Conservation (phyloP, 2,888 invertebrate genomes). For the Horisme vitalbata region DNA sequence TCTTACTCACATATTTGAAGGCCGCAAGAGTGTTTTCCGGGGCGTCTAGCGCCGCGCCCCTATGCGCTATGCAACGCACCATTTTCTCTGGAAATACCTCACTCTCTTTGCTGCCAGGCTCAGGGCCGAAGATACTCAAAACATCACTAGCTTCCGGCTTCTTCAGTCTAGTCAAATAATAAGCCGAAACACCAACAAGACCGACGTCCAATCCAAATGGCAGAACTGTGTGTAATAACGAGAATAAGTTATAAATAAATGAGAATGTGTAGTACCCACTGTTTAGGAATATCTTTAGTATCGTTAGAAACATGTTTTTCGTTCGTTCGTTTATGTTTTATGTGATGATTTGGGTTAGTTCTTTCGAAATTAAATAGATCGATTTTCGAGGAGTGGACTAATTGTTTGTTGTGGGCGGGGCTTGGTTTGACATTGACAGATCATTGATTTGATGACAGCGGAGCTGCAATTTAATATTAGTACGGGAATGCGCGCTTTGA, state of each 20-base stretch:
- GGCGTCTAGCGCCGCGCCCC: conserved; percentile 89
- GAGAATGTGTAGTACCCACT: conserved; percentile 51
- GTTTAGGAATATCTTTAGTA: conserved; percentile 49
- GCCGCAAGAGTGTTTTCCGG: conserved; percentile 91
- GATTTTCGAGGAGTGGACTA: conserved; percentile 8
- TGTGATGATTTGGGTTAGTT: conserved; percentile 45
- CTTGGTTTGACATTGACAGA: conserved; percentile 44
- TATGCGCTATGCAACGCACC: conserved; percentile 87
- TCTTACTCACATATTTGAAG: conserved; percentile 84
- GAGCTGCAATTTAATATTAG: too few species aligned
- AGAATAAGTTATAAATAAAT: conserved; percentile 51
- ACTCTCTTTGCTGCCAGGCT: conserved; percentile 68
- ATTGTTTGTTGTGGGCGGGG: conserved; percentile 48
- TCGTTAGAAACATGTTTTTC: conserved; percentile 62
- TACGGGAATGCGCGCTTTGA: too few species aligned
- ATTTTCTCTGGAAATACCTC: conserved; percentile 67
- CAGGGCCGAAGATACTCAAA: conserved; percentile 79
- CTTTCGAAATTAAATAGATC: conserved; percentile 62
- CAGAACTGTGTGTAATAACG: conserved; percentile 63
- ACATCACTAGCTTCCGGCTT: conserved; percentile 66
- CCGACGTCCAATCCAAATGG: conserved; percentile 70
- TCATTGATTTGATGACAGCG: too few species aligned
- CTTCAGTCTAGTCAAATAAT: conserved; percentile 61
- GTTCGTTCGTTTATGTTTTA: conserved; percentile 57
- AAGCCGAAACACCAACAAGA: conserved; percentile 58